phyloP scores from a whole-genome alignment of 2,888 invertebrate genomes.

The Polymixis flavicincta region DNA sequence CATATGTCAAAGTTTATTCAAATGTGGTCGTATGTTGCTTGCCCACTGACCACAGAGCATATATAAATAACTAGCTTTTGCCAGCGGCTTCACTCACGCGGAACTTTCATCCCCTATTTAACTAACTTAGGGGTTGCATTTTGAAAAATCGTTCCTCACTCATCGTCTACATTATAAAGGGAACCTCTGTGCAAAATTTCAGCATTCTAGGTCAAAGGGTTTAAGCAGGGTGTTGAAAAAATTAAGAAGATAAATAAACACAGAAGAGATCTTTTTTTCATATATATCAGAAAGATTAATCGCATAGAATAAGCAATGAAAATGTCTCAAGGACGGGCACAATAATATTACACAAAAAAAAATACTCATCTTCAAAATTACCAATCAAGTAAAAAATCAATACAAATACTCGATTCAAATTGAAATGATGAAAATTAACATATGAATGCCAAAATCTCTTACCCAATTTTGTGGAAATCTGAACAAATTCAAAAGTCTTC shows the following conservation, averaged over 20 bases:
- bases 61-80: too few species aligned
- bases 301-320: neutral
- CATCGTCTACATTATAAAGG: too few species aligned
- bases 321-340: neutral
- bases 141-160: too few species aligned
- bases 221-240: too few species aligned
- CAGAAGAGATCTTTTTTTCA: neutral
- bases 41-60: neutral
- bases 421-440: neutral
- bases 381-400: neutral
- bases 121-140: too few species aligned
- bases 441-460: neutral
- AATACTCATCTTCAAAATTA: neutral
- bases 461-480: neutral
- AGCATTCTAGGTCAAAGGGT: too few species aligned
- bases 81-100: too few species aligned
- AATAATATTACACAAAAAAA: neutral
- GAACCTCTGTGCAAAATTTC: too few species aligned
- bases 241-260: neutral
- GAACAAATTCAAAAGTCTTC: constrained; percentile 2
- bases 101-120: too few species aligned
- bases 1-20: neutral
- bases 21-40: neutral
- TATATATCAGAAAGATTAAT: neutral
- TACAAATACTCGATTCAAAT: neutral